A percentile compares a stretch with the other conserved stretches of the same genome.
Evolutionary conservation across 2,113 vertebrate species (phyloP).

Genomic region (Chlamydotis undulata): DNA sequence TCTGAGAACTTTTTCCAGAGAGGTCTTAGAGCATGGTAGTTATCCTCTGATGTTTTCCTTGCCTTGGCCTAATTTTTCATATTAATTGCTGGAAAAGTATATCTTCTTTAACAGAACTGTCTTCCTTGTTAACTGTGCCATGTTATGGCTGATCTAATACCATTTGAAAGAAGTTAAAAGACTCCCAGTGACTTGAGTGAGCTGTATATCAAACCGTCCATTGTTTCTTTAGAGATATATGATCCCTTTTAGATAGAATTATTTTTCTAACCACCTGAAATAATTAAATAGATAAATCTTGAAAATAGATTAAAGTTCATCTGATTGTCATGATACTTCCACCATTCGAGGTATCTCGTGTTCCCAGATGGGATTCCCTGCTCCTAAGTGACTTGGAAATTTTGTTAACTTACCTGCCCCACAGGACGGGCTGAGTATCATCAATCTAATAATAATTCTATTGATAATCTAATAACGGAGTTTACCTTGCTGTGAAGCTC

Average conservation of each 20-base stretch:
- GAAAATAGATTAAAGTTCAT: neutral
- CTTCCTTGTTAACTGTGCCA: constrained; percentile 29
- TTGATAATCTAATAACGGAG: accelerated
- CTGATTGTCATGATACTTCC: neutral
- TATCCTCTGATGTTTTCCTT: constrained; percentile 35
- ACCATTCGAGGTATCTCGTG: neutral
- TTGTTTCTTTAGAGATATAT: constrained; percentile 1
- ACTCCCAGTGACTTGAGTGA: neutral
- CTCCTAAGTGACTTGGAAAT: neutral
- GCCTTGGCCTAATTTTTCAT: constrained; percentile 34
- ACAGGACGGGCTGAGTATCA: neutral
- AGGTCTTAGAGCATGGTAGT: neutral
- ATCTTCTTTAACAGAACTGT: constrained; percentile 25
- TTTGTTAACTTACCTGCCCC: neutral
- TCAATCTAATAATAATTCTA: neutral
- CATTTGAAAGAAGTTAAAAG: neutral
- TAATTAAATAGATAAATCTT: constrained; percentile 25
- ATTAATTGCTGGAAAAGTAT: constrained; percentile 38
- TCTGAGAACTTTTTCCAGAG: constrained; percentile 30
- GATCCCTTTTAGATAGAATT: constrained; percentile 5
- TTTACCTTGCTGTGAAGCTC: constrained; percentile 92
- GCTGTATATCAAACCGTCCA: neutral
- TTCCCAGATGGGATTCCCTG: neutral
- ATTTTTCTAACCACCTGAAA: constrained; percentile 9
- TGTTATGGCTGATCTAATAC: neutral